Evolutionary conservation across 2,888 invertebrate species (phyloP).

Genomic region (Liposcelis brunnea): DNA sequence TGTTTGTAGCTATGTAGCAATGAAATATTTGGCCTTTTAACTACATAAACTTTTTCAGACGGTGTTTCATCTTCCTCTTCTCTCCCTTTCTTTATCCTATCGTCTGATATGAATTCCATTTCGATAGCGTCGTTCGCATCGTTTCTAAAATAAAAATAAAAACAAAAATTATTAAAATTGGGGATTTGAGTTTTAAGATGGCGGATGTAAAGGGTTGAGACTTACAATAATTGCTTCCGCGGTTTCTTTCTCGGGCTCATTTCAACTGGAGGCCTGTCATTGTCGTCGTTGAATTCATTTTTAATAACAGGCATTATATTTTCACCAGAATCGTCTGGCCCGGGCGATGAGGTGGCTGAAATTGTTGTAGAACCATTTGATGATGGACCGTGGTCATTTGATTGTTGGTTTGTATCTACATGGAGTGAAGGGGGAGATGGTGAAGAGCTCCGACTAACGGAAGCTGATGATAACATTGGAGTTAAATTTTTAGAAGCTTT

Average conservation of each 20-base stretch:
- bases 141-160: slow-evolving; percentile 30
- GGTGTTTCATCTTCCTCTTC: slow-evolving; percentile 15
- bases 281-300: slow-evolving; percentile 19
- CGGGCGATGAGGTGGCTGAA: slow-evolving; percentile 71
- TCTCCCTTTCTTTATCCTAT: slow-evolving; percentile 28
- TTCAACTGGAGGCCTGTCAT: slow-evolving; percentile 33
- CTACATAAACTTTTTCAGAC: slow-evolving; percentile 11
- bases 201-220: slow-evolving; percentile 18
- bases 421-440: slow-evolving; percentile 17
- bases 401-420: slow-evolving; percentile 15
- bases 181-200: slow-evolving; percentile 14
- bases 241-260: slow-evolving; percentile 81
- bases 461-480: slow-evolving; percentile 25
- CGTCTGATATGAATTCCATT: slow-evolving; percentile 42
- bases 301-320: slow-evolving; percentile 15
- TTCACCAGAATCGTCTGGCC: slow-evolving; percentile 32
- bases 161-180: background rate
- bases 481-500: slow-evolving; percentile 46
- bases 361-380: slow-evolving; percentile 68
- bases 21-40: slow-evolving; percentile 27
- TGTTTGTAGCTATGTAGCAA: slow-evolving; percentile 46
- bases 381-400: slow-evolving; percentile 17
- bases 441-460: slow-evolving; percentile 16
- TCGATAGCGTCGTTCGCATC: slow-evolving; percentile 35
- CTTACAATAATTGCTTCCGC: slow-evolving; percentile 73